Evolutionary conservation across 2,113 vertebrate species (phyloP), one percentile per base, ranked within the genome.

Genomic region (Garra rufa): DNA sequence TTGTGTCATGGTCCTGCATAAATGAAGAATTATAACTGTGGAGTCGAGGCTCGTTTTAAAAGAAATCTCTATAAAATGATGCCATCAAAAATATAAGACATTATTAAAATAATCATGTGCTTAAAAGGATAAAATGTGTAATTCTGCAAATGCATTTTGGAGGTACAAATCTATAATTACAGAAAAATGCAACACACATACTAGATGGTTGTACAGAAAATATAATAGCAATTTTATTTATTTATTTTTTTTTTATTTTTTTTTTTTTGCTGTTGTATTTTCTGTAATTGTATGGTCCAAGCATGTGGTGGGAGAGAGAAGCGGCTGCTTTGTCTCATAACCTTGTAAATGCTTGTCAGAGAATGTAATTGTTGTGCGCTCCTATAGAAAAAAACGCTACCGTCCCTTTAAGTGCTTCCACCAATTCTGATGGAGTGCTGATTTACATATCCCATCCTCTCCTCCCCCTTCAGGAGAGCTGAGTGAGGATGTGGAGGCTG

Each of bases 401-500:
- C 92, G 93, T 94, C 95, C 95, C 95, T 95, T 95, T 95, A 95
- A 95, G 94, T 93, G 93, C 93, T 92, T 93, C 95, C 94, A 94
- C 94, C 95, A 94, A 94, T 95, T 95, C 94, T 95, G 93, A 95
- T 94, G 90, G 91, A 88, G 91, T 92, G 91, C 91, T 92, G 93
- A 95, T 95, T 95, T 95, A 95, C 94, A 95, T 95, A 95, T 94
- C 91, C 90, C 90, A 8, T 93, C 92, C 93, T 94, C 90, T 92
- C 92, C 88, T 93, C 94, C 93, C 93, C 65, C 96, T 97, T 91
- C 95, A 99, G 98, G 98, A 94, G 98, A 99, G 93, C 92, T 96
- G 87, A 90, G 89, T 88, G 98, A 99, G 95, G 98, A 99, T 97
- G 96, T 94, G 85, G 97, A 99, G 94, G 97, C 96, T 91, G 95